Conservation (phyloP, 2,797 vertebrate species). For the Falco biarmicus region DNA sequence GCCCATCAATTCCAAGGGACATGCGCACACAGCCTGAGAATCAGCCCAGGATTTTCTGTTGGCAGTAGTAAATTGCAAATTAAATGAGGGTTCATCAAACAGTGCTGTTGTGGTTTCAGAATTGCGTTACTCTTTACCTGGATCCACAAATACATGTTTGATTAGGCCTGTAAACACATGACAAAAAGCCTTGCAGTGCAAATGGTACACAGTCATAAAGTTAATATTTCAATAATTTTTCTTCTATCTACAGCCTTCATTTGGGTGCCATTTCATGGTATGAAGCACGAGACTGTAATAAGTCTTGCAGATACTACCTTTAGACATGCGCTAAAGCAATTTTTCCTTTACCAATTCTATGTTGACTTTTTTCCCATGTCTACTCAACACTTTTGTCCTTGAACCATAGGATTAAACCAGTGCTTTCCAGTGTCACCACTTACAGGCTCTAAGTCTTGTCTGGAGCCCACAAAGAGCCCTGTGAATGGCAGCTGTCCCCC, state of each 20-base stretch:
- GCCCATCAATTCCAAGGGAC: not conserved
- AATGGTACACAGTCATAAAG: not conserved
- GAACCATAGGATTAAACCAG: not conserved
- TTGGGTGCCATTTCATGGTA: not conserved
- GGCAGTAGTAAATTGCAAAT: not conserved
- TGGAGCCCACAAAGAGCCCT: rapidly evolving
- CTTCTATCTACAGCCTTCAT: not conserved
- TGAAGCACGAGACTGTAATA: not conserved
- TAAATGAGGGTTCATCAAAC: not conserved
- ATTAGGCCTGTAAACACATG: not conserved
- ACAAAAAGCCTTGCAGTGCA: not conserved
- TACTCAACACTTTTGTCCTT: not conserved
- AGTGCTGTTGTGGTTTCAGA: not conserved
- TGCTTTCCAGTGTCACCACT: not conserved
- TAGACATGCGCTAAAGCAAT: not conserved
- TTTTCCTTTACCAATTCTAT: not conserved
- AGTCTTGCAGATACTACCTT: not conserved
- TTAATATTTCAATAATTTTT: not conserved
- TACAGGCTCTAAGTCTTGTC: not conserved
- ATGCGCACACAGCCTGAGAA: not conserved
- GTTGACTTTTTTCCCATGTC: not conserved
- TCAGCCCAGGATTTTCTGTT: not conserved
- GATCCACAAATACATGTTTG: not conserved
- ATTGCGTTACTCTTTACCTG: constrained; percentile 11
- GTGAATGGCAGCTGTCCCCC: not conserved